Conservation (phyloP, 2,797 vertebrate genomes). For the Chrosomus eos region DNA sequence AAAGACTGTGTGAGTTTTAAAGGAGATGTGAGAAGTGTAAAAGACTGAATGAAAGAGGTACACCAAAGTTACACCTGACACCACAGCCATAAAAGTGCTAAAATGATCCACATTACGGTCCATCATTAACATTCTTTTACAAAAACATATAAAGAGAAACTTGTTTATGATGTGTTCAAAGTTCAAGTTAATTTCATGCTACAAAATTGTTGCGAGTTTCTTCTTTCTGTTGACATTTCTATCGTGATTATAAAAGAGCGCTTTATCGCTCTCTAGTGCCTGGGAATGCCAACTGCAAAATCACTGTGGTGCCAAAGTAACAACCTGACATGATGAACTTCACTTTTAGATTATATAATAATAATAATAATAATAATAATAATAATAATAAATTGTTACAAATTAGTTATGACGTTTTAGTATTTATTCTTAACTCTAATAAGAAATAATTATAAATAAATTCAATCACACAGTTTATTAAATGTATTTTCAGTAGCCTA, state of each 20-base stretch:
- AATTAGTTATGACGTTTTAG: background rate
- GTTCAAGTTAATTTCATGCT: background rate
- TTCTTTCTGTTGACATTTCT: conserved; percentile 4
- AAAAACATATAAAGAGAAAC: background rate
- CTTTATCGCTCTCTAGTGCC: background rate
- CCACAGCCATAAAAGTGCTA: background rate
- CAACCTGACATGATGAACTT: background rate
- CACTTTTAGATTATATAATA: no score
- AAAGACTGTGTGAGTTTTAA: conserved; percentile 52
- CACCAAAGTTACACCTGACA: conserved; percentile 28
- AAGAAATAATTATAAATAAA: background rate
- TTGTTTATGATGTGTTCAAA: background rate
- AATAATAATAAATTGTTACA: background rate
- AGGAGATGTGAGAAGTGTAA: conserved; percentile 60
- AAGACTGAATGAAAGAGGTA: conserved; percentile 64
- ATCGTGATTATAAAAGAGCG: background rate
- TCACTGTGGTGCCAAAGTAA: no score
- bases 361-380: background rate
- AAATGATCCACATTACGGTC: background rate
- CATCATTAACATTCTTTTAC: background rate
- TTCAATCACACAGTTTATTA: background rate
- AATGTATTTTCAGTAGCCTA: background rate
- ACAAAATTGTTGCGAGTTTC: background rate
- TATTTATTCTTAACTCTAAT: background rate
- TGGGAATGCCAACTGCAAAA: background rate